Conservation (phyloP, 2,888 invertebrate genomes). For the Antheraea assamensis region DNA sequence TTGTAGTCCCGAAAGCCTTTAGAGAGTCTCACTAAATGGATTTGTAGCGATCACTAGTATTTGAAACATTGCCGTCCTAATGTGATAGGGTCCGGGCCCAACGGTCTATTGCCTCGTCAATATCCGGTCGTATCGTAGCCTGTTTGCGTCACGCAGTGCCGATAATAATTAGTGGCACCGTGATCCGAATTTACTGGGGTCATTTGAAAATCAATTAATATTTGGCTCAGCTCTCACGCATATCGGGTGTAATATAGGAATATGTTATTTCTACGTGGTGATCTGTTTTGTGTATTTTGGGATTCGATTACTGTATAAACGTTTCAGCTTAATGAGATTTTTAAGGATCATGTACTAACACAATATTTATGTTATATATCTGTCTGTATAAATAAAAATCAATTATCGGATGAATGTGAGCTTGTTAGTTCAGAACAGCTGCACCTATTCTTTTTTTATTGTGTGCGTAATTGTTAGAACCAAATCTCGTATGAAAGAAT, state of each 20-base stretch:
- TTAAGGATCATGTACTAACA: neutral
- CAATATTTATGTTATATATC: no score
- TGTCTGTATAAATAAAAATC: no score
- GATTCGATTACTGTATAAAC: neutral
- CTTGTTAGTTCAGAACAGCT: no score
- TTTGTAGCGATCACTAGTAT: constrained; percentile 22
- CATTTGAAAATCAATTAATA: constrained; percentile 54
- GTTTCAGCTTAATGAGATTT: neutral
- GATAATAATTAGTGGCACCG: constrained; percentile 50
- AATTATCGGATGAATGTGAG: no score
- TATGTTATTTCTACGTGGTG: neutral
- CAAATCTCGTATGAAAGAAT: no score
- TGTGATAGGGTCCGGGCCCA: constrained; percentile 52
- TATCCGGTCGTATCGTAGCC: constrained; percentile 51
- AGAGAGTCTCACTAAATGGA: neutral
- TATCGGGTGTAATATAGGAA: neutral
- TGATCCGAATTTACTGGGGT: constrained; percentile 34
- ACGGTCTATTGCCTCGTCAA: constrained; percentile 66
- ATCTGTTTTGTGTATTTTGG: neutral
- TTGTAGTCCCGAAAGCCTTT: neutral
- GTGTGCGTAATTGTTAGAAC: no score
- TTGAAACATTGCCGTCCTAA: constrained; percentile 29
- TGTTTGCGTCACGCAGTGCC: constrained; percentile 29
- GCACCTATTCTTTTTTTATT: no score
- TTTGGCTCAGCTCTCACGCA: constrained; percentile 27